Evolutionary conservation across 1,140 invertebrate genomes (phyloP).

Genomic region (Drosophila tani): DNA sequence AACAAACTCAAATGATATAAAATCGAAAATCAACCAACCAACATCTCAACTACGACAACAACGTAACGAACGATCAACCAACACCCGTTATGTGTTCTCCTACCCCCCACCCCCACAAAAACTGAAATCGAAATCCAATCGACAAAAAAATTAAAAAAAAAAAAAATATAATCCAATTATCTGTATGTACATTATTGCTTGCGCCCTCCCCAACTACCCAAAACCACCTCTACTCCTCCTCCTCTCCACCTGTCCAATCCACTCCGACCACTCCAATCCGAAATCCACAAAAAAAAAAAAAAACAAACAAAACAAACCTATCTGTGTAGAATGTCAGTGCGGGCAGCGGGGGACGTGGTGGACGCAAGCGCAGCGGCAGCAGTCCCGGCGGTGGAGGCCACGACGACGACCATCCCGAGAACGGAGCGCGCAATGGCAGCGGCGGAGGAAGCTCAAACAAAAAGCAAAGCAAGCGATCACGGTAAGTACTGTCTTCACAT

Average conservation of each 20-base stretch:
- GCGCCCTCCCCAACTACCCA: slow-evolving; percentile 18
- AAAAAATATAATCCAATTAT: slow-evolving; percentile 68
- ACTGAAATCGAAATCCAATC: slow-evolving; percentile 55
- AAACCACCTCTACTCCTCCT: slow-evolving; percentile 2
- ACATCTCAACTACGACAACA: slow-evolving; percentile 61
- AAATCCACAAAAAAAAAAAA: slow-evolving; percentile 20
- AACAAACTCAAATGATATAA: slow-evolving; percentile 65
- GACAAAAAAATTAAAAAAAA: slow-evolving; percentile 48
- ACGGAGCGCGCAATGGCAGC: slow-evolving; percentile 63
- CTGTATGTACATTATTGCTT: slow-evolving; percentile 81
- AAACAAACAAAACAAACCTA: slow-evolving; percentile 50
- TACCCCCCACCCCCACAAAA: slow-evolving; percentile 47
- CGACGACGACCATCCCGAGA: slow-evolving; percentile 59
- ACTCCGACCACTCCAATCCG: slow-evolving; percentile 12
- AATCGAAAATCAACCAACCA: slow-evolving; percentile 74
- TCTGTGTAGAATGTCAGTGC: slow-evolving; percentile 76
- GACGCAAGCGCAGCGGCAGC: slow-evolving; percentile 67
- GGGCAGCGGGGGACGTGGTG: slow-evolving; percentile 67
- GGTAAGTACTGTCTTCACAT: slow-evolving; percentile 35
- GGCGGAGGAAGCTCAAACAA: slow-evolving; percentile 46
- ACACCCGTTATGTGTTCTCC: slow-evolving; percentile 72
- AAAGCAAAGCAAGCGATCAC: slow-evolving; percentile 67
- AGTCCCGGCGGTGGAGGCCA: slow-evolving; percentile 62
- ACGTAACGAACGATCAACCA: slow-evolving; percentile 72
- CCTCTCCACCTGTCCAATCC: slow-evolving; percentile 18